These are phyloP conservation scores for Coluber constrictor DNA, from an alignment of 2,797 vertebrate species.

Conservation along the genomic window DNA sequence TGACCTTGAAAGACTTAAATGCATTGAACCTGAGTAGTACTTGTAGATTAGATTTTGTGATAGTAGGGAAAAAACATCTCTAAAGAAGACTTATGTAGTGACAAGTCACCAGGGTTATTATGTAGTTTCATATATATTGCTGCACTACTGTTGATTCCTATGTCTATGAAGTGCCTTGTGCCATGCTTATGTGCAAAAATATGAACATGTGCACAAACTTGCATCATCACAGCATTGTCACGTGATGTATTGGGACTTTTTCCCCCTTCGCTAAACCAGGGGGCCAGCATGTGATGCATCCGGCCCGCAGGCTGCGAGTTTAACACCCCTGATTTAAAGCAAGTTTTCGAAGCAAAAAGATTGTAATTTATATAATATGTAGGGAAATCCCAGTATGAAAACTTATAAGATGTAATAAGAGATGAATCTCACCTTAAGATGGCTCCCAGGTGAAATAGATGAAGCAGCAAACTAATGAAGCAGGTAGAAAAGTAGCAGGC, in stretches of 20 bases:
- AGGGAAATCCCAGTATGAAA: background rate
- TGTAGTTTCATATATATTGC: background rate
- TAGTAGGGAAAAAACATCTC: background rate
- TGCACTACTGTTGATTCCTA: background rate
- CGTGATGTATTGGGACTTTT: too few species aligned
- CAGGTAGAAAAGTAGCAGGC: background rate
- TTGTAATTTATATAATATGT: background rate
- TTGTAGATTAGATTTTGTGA: background rate
- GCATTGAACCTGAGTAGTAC: background rate
- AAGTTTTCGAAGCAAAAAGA: background rate
- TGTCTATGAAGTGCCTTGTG: background rate
- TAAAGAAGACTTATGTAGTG: background rate
- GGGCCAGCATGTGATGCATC: too few species aligned
- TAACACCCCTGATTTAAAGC: background rate
- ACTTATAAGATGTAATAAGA: background rate
- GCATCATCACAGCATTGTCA: fast-evolving
- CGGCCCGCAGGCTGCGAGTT: too few species aligned
- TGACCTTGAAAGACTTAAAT: background rate
- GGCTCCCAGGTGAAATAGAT: background rate
- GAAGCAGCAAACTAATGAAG: background rate
- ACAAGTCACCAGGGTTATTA: background rate
- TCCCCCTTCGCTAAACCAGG: too few species aligned
- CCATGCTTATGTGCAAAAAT: background rate
- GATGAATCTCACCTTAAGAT: background rate
- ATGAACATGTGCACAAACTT: background rate